Conservation (phyloP, 2,113 vertebrate species). For the Martes martes region DNA sequence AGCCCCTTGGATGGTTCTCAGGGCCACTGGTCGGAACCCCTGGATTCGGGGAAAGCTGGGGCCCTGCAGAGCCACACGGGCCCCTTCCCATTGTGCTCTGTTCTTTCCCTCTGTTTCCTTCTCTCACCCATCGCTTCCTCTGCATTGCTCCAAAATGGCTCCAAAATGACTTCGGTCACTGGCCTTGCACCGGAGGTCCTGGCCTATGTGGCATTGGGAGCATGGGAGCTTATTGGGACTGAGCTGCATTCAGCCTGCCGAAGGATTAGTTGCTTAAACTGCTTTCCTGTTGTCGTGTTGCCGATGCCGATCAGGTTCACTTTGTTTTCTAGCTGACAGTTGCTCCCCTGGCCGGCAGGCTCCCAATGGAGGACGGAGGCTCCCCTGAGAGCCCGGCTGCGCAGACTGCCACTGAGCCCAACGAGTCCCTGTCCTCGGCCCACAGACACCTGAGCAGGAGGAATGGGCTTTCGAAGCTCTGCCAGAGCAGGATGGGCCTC, state of each 20-base stretch:
- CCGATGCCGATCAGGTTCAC: background rate
- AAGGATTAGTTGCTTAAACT: background rate
- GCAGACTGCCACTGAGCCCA: slow-evolving; percentile 43
- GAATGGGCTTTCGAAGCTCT: slow-evolving; percentile 77
- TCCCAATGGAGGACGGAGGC: background rate
- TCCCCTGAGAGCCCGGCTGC: rapidly evolving
- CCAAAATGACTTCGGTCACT: rapidly evolving
- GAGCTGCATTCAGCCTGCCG: background rate
- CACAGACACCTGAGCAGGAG: slow-evolving; percentile 73
- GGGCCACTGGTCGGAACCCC: background rate
- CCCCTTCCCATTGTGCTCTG: background rate
- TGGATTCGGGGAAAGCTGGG: background rate
- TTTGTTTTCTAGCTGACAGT: slow-evolving; percentile 2
- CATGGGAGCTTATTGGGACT: background rate
- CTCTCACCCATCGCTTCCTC: background rate
- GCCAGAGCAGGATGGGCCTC: slow-evolving; percentile 74
- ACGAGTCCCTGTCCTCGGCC: slow-evolving; percentile 78
- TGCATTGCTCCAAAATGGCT: background rate
- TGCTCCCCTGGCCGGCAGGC: background rate
- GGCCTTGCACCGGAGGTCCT: rapidly evolving
- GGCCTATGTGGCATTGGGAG: rapidly evolving
- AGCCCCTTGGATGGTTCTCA: too few relatives aligned
- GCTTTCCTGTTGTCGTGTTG: background rate
- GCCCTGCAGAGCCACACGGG: rapidly evolving
- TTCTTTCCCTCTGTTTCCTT: background rate